Evolutionary conservation across 2,888 invertebrate species (phyloP), one percentile per base, ranked within the genome.

Genomic region (Aphodius granarius): DNA sequence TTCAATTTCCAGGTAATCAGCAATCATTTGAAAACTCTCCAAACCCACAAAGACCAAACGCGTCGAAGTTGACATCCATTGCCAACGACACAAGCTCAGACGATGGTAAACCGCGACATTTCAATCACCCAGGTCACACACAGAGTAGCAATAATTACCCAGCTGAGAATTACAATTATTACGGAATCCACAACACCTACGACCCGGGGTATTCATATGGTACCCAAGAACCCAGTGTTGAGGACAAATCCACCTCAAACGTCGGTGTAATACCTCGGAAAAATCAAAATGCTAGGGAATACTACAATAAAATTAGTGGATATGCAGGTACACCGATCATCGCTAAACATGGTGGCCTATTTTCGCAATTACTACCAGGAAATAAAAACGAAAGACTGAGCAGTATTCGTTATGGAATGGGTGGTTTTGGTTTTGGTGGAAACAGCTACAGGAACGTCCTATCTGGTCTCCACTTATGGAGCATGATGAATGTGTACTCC

Each of bases 391-490:
- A 18, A 17, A 63, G 64, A 15, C 20, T 19, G 2, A 63, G 19
- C 17, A 63, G 5, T 62, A 23, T 75, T 18, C 77, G 79, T 21
- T 76, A 71, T 77, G 77, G 80, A 72, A 75, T 77, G 18, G 74
- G 75, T 70, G 79, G 81, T 15, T 76, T 68, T 5, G 81, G 81
- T 18, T 81, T 81, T 73, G 82, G 81, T 5, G 83, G 81, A 64
- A 82, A 83, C 73, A 84, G 85, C 2, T 81, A 85, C 43, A 80
- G 83, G 21, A 85, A 83, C 73, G 81, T 85, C n/a, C 75, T 85
- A 63, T 83, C 84, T 63, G 86, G 86, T 3, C 80, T 85, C 75
- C 79, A 85, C 15, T 81, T 85, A 62, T 86, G 84, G 82, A 81
- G 84, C 77, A 72, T 85, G 70, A 83, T 83, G 9, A 82, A 83